Percentiles rank a stretch among this genome's conserved stretches.
Evolutionary conservation across 2,888 invertebrate genomes (phyloP).

Genomic region (Mallateleia sp.): DNA sequence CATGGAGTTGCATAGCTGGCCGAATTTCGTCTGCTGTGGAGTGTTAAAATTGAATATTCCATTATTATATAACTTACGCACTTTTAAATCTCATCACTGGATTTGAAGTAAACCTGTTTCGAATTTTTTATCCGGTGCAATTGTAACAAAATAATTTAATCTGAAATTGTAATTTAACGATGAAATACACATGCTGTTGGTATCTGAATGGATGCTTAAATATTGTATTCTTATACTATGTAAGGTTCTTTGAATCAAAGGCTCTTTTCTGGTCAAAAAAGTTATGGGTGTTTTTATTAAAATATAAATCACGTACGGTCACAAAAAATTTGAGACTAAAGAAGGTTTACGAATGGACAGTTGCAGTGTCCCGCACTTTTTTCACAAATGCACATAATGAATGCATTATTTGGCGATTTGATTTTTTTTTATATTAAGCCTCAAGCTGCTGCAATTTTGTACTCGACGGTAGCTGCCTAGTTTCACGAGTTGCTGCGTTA

Average conservation of each 20-base stretch:
- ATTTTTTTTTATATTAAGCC: not conserved
- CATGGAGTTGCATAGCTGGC: slow-evolving; percentile 7
- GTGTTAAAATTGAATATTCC: slow-evolving; percentile 8
- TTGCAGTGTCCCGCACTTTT: not conserved
- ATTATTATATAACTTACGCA: slow-evolving; percentile 18
- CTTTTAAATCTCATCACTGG: not conserved
- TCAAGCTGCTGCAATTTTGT: not conserved
- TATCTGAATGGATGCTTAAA: not conserved
- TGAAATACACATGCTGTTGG: not conserved
- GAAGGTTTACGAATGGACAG: too few species aligned
- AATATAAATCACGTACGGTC: too few species aligned
- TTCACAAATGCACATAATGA: not conserved
- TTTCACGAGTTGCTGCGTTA: not conserved
- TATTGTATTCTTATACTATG: not conserved
- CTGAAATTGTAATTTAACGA: not conserved
- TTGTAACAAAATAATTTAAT: not conserved
- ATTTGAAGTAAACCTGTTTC: not conserved
- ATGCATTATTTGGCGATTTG: not conserved
- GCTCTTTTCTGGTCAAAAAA: too few species aligned
- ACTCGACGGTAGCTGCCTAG: not conserved
- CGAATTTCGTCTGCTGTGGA: not conserved
- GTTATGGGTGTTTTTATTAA: too few species aligned
- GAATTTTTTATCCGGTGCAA: not conserved
- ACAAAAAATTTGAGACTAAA: too few species aligned
- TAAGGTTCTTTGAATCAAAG: not conserved